Evolutionary conservation across 2,888 invertebrate species (phyloP), one percentile per base, ranked within the genome.

Genomic region (Lasioglossum leucozonium): DNA sequence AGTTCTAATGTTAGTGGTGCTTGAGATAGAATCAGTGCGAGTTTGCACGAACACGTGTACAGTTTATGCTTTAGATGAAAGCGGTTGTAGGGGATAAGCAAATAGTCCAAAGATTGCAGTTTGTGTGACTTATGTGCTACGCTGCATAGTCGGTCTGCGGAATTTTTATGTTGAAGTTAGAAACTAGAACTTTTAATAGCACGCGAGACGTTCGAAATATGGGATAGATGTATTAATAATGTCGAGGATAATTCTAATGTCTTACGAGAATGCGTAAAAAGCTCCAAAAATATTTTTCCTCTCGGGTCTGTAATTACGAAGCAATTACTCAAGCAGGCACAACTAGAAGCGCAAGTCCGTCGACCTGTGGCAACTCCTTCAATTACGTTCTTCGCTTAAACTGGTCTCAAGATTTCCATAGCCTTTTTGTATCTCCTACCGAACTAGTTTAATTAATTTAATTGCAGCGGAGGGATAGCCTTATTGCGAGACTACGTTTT

Each of bases 11-110:
- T 30, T 62, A 13, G 58, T 58, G 5, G 16, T 26, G 26, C 62
- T 30, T 16, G 30, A 62, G 62, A 62, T 62, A 30, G 30, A 62
- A 62, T 62, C 62, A 30, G 30, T 16, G 30, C 1, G n/a, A 26
- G 55, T 62, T 62, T 30, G 62, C 62, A 62, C 30, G 62, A 62
- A 62, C 62, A 30, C 62, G 62, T 62, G 62, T 30, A 30, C 62
- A 62, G 16, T 62, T 62, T 16, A 30, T 62, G 62, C 30, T 62
- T 62, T 16, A 62, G 62, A 62, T 62, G 62, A 30, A 62, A 16
- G 62, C 30, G 16, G 62, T 62, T 30, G 62, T 62, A 30, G 16
- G 6, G 16, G 62, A 30, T 30, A 30, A 62, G 30, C 30, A 6
- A 62, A 30, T 16, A 16, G 58, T 22, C 8, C 18, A 22, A 51